Conservation (phyloP, 2,888 invertebrate species). For the Cremastinae sp. region DNA sequence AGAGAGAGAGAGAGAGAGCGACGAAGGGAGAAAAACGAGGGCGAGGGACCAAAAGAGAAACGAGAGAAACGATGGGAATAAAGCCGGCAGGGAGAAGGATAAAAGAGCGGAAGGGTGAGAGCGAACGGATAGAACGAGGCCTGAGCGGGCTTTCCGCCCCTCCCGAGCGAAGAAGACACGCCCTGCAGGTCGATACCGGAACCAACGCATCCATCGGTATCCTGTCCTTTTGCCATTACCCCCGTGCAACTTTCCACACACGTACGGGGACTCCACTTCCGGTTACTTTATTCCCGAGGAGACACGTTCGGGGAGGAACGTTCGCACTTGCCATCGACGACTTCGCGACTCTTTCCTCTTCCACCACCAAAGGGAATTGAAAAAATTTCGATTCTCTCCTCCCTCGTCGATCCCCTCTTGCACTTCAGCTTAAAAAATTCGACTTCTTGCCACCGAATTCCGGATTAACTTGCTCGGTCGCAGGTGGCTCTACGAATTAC, state of each 20-base stretch:
- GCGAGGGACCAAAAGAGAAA: slow-evolving; percentile 2
- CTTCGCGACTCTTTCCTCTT: not conserved
- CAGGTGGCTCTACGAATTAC: slow-evolving; percentile 58
- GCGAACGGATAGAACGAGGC: slow-evolving; percentile 59
- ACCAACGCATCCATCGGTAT: slow-evolving; percentile 71
- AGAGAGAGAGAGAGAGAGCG: slow-evolving; percentile 18
- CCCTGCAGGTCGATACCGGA: slow-evolving; percentile 75
- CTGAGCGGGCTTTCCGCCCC: slow-evolving; percentile 69
- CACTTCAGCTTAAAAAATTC: not conserved
- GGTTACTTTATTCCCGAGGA: not conserved
- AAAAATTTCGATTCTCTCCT: not conserved
- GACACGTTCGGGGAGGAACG: not conserved
- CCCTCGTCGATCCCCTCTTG: not conserved
- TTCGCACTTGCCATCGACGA: not conserved
- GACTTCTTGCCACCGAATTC: slow-evolving; percentile 22
- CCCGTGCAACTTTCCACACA: not conserved
- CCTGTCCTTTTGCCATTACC: slow-evolving; percentile 45
- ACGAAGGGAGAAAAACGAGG: not conserved
- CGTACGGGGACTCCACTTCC: not conserved
- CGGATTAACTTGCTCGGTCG: slow-evolving; percentile 24
- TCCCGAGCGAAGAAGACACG: slow-evolving; percentile 73
- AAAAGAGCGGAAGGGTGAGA: slow-evolving; percentile 28
- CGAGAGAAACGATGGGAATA: not conserved
- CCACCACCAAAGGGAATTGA: too few species aligned
- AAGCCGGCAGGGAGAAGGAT: slow-evolving; percentile 5